Evolutionary conservation across 2,797 vertebrate species (phyloP).

Genomic region (Nannoperca australis): DNA sequence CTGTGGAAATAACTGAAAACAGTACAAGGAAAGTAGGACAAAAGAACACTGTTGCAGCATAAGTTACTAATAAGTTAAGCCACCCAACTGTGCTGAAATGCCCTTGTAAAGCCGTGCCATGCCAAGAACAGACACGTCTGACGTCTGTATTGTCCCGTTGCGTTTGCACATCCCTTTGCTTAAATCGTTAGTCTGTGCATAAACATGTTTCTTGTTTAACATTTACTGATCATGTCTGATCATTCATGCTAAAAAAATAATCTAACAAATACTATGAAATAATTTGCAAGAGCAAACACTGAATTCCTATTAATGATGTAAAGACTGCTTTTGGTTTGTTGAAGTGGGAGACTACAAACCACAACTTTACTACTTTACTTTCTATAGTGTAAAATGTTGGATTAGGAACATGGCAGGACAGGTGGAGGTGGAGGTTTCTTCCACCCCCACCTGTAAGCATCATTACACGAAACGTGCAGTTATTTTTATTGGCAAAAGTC

Average conservation of each 20-base stretch:
- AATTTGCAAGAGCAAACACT: not conserved
- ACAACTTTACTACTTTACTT: not conserved
- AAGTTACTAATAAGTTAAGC: not conserved
- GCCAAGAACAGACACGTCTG: not conserved
- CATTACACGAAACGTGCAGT: accelerated
- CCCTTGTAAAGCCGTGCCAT: not conserved
- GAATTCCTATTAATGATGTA: not conserved
- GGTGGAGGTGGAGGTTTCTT: not conserved
- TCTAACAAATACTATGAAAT: not conserved
- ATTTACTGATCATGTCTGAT: too few species aligned
- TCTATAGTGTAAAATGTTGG: not conserved
- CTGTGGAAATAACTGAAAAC: not conserved
- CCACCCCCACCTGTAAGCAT: not conserved
- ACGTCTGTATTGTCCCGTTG: not conserved
- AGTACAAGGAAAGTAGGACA: not conserved
- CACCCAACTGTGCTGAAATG: not conserved
- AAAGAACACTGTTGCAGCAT: not conserved
- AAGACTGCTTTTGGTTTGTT: not conserved
- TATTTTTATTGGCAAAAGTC: not conserved
- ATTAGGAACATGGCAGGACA: not conserved
- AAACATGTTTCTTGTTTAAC: not conserved
- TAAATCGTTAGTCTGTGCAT: not conserved
- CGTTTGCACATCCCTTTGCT: not conserved
- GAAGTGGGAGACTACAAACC: not conserved
- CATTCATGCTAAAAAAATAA: not conserved